phyloP scores from a whole-genome alignment of 2,113 vertebrate species.

The Notiomystis cincta region DNA sequence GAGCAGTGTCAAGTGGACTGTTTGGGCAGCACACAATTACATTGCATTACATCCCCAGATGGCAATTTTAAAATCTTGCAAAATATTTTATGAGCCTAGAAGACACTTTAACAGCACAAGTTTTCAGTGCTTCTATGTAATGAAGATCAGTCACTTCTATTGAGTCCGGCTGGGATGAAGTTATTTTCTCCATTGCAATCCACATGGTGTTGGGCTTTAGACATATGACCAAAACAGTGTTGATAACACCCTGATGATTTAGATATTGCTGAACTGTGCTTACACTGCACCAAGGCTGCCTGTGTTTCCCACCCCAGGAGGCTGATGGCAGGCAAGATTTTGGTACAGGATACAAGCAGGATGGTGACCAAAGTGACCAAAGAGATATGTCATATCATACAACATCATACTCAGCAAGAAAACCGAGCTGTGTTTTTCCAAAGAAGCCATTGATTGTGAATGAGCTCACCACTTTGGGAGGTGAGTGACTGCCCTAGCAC shows the following conservation, averaged over 20 bases:
- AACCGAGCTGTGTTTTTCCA: background rate
- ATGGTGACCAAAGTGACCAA: background rate
- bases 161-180: background rate
- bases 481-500: background rate
- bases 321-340: background rate
- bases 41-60: background rate
- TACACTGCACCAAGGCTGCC: rapidly evolving
- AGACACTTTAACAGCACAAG: background rate
- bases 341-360: background rate
- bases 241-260: background rate
- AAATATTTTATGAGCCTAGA: background rate
- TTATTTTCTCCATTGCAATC: background rate
- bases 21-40: background rate
- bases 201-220: background rate
- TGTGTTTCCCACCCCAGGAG: background rate
- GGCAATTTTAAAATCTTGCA: background rate
- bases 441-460: background rate
- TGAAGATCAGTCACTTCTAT: background rate
- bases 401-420: background rate
- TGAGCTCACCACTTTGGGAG: background rate
- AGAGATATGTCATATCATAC: background rate
- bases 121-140: background rate
- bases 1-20: background rate
- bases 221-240: rapidly evolving
- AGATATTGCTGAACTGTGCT: background rate